Base-by-base conservation (phyloP, 2,113 vertebrate species). In the Corynorhinus townsendii region DNA sequence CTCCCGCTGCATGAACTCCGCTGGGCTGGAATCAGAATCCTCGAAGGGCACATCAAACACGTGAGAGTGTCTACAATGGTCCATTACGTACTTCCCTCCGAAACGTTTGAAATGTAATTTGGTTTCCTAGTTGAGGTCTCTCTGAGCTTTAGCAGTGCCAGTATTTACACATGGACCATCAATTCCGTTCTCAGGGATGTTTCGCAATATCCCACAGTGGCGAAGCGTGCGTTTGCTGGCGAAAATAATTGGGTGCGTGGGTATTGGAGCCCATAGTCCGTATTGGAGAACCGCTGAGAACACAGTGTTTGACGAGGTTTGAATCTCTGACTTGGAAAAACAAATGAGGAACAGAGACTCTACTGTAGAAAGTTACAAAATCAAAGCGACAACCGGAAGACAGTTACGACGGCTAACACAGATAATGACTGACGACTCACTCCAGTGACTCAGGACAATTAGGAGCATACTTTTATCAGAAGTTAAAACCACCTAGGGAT, bases 1-100 rank as follows among this genome's bases (percentile, higher is more conserved):
- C 77, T 96, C 93, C 75, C 88, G 96, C 96, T 97, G 97, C 98
- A 97, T 96, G 96, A 98, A 96, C 95, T 97, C 96, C 71, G 97
- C 98, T 97, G 98, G 98, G 97, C 97, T 97, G 97, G 64, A 86
- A 79, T 89, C 38, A 43, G 95, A 77, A 2, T 2, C 81, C 59
- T 73, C 89, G 43, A 80, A 43, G 49, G 96, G 38, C 52, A 96
- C 88, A 80, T 76, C 69, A 49, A 86, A 89, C 54, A 43, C 35
- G 79, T 26, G 71, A 94, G 59, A 66, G 68, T 86, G 93, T 87
- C 62, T 64, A 12, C 56, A 94, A 38, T 84, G 24, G 45, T 35
- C 95, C 96, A 59, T 72, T 90, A 59, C 26, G 35, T 11, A 45
- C 76, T 94, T 83, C 69, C 95, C 95, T 84, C 88, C n/a, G 73